A percentile compares a stretch with the other conserved stretches of the same genome.
Conservation (phyloP, 2,888 invertebrate species). For the Capitulum mitella region DNA sequence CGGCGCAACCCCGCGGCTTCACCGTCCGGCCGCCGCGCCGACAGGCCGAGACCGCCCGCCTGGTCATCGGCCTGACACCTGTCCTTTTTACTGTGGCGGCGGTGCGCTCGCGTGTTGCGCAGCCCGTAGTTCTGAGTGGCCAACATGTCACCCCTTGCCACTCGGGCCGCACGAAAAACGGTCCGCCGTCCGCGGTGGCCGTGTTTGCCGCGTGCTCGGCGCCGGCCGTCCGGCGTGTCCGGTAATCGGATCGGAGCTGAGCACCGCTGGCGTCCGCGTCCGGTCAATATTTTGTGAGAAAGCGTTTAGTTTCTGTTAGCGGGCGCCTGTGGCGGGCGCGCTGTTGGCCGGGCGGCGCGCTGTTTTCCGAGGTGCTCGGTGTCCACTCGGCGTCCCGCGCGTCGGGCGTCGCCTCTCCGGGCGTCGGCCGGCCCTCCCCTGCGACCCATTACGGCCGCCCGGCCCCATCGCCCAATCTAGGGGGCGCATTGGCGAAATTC, state of each 20-base stretch:
- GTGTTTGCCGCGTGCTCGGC: background rate
- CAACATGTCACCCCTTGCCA: no score
- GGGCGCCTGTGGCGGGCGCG: background rate
- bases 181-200: no score
- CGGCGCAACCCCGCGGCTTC: no score
- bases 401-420: no score
- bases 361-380: slow-evolving; percentile 5
- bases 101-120: no score
- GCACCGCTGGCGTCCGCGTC: background rate
- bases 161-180: no score
- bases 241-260: background rate
- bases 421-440: background rate
- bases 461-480: background rate
- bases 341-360: background rate
- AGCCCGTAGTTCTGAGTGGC: no score
- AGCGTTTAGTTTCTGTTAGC: slow-evolving; percentile 11
- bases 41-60: no score
- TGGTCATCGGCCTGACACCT: no score
- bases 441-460: background rate
- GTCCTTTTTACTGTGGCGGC: no score
- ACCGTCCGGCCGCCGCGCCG: no score
- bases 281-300: slow-evolving; percentile 17
- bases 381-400: background rate
- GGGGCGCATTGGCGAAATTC: slow-evolving; percentile 13
- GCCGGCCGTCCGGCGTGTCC: background rate